These are phyloP conservation scores for Scyliorhinus canicula DNA, from an alignment of 2,797 vertebrate genomes.

Conservation along the genomic window DNA sequence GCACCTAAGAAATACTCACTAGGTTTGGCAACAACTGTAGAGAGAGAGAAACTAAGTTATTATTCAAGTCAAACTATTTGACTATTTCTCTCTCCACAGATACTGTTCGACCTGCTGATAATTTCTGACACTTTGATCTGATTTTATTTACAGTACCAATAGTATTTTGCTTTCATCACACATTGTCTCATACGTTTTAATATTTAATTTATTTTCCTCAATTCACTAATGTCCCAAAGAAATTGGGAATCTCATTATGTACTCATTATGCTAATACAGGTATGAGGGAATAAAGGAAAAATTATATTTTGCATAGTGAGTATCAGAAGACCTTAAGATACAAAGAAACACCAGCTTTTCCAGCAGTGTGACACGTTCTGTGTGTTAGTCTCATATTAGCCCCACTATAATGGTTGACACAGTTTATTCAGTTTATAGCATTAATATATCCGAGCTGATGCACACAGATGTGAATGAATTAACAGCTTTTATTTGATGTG, in stretches of 20 bases:
- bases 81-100: too few species aligned
- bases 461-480: neutral
- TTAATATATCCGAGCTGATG: neutral
- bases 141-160: too few species aligned
- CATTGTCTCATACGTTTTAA: neutral
- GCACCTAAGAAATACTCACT: neutral
- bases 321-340: neutral
- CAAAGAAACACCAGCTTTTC: neutral
- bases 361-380: neutral
- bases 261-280: neutral
- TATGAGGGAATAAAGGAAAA: neutral
- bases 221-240: neutral
- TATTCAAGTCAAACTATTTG: too few species aligned
- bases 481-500: neutral
- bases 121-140: too few species aligned
- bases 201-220: neutral
- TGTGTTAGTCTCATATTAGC: neutral
- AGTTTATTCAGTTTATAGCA: neutral
- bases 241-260: neutral
- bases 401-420: neutral
- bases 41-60: too few species aligned
- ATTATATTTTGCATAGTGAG: neutral
- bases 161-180: neutral
- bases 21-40: too few species aligned
- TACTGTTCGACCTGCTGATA: too few species aligned